A percentile compares a stretch with the other conserved stretches of the same genome.
Conservation (phyloP, 2,888 invertebrate species). For the Eilema depressum region DNA sequence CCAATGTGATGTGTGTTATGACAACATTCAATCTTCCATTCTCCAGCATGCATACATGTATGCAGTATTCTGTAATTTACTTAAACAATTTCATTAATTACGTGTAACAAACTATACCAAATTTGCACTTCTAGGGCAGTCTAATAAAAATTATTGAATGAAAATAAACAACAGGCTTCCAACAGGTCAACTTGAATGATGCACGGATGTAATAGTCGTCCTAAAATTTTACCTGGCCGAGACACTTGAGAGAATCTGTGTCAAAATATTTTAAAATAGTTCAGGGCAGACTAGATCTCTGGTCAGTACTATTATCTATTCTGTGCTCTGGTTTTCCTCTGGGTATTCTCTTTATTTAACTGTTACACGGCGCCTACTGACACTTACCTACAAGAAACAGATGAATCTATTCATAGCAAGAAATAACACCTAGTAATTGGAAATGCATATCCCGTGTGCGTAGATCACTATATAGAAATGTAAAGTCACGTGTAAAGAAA, state of each 20-base stretch:
- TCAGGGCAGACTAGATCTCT: too few relatives aligned
- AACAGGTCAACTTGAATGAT: background rate
- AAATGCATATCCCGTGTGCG: background rate
- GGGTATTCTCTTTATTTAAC: background rate
- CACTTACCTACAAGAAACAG: constrained; percentile 6
- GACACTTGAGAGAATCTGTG: too few relatives aligned
- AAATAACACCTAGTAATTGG: background rate
- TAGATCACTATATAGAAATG: background rate
- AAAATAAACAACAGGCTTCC: background rate
- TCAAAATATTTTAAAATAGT: too few relatives aligned
- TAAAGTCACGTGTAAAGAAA: background rate
- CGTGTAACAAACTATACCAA: too few relatives aligned
- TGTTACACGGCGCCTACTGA: background rate
- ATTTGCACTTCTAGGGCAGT: too few relatives aligned
- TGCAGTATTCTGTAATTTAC: too few relatives aligned
- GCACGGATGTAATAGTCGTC: background rate
- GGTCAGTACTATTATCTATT: too few relatives aligned
- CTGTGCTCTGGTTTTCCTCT: background rate
- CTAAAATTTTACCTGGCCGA: background rate
- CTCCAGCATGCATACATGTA: too few relatives aligned
- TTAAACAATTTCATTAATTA: too few relatives aligned
- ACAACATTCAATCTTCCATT: too few relatives aligned
- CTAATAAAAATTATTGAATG: background rate
- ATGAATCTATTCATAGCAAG: constrained; percentile 13
- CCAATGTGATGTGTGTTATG: too few relatives aligned